These are phyloP conservation scores for Vanessa atalanta DNA, from an alignment of 1,140 invertebrate genomes.

Conservation along the genomic window DNA sequence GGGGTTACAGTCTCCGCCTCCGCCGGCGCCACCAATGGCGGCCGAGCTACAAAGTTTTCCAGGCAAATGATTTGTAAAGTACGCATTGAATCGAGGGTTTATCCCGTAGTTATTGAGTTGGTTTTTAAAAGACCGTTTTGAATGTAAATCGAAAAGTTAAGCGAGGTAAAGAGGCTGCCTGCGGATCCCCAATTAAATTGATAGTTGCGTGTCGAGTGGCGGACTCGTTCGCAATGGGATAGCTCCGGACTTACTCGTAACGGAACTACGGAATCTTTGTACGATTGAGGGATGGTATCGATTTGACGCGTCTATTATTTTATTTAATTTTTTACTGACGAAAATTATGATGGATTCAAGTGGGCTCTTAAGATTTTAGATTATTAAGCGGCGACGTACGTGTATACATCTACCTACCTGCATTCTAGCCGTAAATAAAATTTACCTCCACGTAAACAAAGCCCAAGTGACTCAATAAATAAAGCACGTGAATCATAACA, in stretches of 20 bases:
- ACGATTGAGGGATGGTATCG: conserved; percentile 3
- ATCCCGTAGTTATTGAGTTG: conserved; percentile 76
- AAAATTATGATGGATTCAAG: background rate
- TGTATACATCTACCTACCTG: too few relatives aligned
- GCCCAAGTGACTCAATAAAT: too few relatives aligned
- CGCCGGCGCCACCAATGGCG: conserved; percentile 50
- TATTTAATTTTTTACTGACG: background rate
- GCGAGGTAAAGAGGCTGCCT: conserved; percentile 75
- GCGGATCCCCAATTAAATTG: conserved; percentile 77
- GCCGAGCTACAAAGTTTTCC: conserved; percentile 56
- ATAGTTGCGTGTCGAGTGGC: conserved; percentile 66
- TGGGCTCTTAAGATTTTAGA: too few relatives aligned
- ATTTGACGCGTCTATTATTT: background rate
- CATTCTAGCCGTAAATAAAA: too few relatives aligned
- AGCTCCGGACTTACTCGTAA: conserved; percentile 17
- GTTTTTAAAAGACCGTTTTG: conserved; percentile 80
- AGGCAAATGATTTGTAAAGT: conserved; percentile 67
- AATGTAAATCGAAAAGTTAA: conserved; percentile 81
- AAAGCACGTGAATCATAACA: too few relatives aligned
- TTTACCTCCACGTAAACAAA: too few relatives aligned
- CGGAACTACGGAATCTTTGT: conserved; percentile 9
- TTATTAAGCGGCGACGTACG: too few relatives aligned
- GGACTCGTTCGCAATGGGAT: conserved; percentile 30
- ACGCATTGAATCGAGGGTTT: conserved; percentile 69
- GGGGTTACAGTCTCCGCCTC: conserved; percentile 61